Evolutionary conservation across 2,797 vertebrate genomes (phyloP).

Genomic region (Pangasius djambal): DNA sequence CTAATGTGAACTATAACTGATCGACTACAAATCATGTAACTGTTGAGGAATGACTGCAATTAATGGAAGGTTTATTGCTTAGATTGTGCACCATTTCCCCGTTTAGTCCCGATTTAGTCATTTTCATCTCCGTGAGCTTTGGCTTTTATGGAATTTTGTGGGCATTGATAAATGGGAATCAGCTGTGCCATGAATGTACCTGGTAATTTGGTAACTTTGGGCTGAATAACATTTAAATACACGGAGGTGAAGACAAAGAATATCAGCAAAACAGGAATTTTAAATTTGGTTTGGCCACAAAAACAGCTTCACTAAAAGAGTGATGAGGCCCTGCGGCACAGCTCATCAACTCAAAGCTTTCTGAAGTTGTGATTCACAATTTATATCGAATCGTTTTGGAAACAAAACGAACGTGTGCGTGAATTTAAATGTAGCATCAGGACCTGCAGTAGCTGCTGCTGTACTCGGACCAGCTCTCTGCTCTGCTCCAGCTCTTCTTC

Average conservation of each 20-base stretch:
- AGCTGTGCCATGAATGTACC: background rate
- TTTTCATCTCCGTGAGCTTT: background rate
- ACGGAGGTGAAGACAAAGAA: background rate
- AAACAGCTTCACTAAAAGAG: background rate
- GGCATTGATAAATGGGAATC: background rate
- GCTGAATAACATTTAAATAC: background rate
- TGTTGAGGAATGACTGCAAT: background rate
- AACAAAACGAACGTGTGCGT: background rate
- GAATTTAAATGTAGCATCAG: background rate
- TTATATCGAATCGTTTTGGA: background rate
- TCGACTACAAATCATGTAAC: background rate
- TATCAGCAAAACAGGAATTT: background rate
- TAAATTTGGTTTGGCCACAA: no score
- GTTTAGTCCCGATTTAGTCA: background rate
- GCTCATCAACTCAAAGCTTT: background rate
- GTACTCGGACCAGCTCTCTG: slow-evolving; percentile 71
- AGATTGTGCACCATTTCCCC: background rate
- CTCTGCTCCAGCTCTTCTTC: slow-evolving; percentile 73
- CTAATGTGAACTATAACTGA: background rate
- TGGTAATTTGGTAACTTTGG: background rate
- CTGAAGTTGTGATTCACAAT: background rate
- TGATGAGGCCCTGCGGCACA: no score
- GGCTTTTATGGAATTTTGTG: background rate
- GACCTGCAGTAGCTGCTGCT: slow-evolving; percentile 80
- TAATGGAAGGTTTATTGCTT: background rate